Base-by-base conservation (phyloP, 2,797 vertebrate genomes). In the Philypnodon macrostomus region DNA sequence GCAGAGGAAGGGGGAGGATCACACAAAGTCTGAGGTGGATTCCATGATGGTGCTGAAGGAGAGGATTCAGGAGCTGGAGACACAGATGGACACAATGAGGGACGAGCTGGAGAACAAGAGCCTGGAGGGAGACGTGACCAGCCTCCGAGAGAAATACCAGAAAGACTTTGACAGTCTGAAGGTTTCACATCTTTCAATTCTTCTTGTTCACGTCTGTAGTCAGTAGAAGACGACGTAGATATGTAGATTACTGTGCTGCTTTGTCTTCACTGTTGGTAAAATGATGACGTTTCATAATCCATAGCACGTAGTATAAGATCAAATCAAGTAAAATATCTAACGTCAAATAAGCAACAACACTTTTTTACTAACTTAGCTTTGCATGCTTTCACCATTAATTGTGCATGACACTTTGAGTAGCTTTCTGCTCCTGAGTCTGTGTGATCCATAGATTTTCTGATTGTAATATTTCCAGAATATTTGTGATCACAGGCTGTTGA, bases 91-190 rank as follows among this genome's bases (percentile, higher is more conserved):
- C 3, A 54, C 80, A 80, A 95, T 98, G 95, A 93, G 90, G 65
- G 93, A 95, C 0, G 93, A 98, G 75, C 84, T 98, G 71, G 93
- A 96, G 77, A 92, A 88, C 80, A 94, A 93, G 81, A 92, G 92
- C 33, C 87, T 92, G 24, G 92, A 94, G 51, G 94, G 90, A 61
- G 92, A 88, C 0, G 81, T 85, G 15, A 84, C 90, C 69, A 87
- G 88, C 32, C 85, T 98, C 84, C 93, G 87, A 80, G 93, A 94
- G 77, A 98, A 97, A 89, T 94, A 98, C 91, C 97, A 97, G 90
- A 92, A 90, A 81, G 95, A 98, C 90, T 93, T 99, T 90, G 96
- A 98, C 74, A 98, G 91, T 86, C 87, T 99, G 58, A 99, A 98
- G 97, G 96, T 97, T 87, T 81, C 77, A 85, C 74, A 65, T 78